phyloP scores from a whole-genome alignment of 2,113 vertebrate species.

The Centrocercus urophasianus region DNA sequence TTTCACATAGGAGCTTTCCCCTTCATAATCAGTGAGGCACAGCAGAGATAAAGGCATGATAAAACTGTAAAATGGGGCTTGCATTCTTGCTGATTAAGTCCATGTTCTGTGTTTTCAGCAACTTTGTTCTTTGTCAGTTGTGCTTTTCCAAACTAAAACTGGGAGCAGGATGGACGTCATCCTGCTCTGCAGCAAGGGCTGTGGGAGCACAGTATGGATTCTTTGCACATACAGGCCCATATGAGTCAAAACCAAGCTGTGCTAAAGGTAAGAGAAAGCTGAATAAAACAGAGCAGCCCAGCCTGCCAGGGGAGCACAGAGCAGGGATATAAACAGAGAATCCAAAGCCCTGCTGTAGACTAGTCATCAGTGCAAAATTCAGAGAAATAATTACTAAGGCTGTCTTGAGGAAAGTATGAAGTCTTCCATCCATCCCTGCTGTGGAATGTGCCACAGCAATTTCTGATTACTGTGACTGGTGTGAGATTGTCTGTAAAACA shows the following conservation, averaged over 20 bases:
- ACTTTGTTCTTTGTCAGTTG: not conserved
- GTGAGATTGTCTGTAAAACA: not conserved
- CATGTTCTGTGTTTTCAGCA: not conserved
- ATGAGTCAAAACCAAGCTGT: not conserved
- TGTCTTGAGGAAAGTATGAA: not conserved
- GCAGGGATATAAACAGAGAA: not conserved
- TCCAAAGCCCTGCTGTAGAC: not conserved
- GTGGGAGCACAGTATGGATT: not conserved
- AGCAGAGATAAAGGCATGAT: not conserved
- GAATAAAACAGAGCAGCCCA: not conserved
- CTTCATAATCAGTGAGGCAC: not conserved
- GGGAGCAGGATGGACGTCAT: not conserved
- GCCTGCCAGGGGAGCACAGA: not conserved
- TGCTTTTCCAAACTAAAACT: not conserved
- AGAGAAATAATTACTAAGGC: not conserved
- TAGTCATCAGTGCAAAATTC: not conserved
- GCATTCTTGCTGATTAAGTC: not conserved
- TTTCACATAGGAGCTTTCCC: not conserved
- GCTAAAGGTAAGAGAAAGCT: not conserved
- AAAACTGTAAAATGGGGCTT: not conserved
- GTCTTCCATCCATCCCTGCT: conserved; percentile 25
- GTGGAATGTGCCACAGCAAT: not conserved
- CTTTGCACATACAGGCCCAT: not conserved
- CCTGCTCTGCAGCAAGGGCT: not conserved
- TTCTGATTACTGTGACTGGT: not conserved